These are phyloP conservation scores for Rissa tridactyla DNA, from an alignment of 2,113 vertebrate species.

Conservation along the genomic window DNA sequence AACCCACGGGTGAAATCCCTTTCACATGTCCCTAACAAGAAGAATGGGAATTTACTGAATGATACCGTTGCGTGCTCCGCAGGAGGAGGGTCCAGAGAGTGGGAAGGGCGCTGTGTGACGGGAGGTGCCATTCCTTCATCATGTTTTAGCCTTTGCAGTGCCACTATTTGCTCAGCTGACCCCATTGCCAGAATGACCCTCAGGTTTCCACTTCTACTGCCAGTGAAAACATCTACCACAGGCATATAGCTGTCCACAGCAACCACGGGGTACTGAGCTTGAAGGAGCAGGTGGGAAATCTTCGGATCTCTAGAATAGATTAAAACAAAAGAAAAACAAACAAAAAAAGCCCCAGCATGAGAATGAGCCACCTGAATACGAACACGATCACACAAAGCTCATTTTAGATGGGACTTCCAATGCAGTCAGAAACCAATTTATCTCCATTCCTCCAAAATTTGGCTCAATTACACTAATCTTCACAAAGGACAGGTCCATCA, in stretches of 20 bases:
- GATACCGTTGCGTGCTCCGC: conserved; percentile 58
- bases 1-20: not conserved
- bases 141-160: conserved; percentile 82
- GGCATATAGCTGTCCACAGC: conserved; percentile 90
- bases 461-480: not conserved
- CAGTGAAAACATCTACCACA: conserved; percentile 86
- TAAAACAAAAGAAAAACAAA: not conserved
- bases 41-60: not conserved
- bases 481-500: not conserved
- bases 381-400: not conserved
- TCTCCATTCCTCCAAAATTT: not conserved
- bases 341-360: not conserved
- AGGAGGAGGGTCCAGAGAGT: conserved; percentile 79
- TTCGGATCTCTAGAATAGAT: conserved; percentile 78
- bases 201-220: conserved; percentile 81
- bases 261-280: conserved; percentile 90
- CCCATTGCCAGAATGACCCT: conserved; percentile 91
- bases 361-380: not conserved
- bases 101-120: conserved; percentile 68
- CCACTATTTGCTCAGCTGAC: conserved; percentile 81
- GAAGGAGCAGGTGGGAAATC: conserved; percentile 83
- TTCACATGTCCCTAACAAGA: accelerated
- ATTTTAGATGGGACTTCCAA: not conserved
- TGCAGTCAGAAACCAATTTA: not conserved
- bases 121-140: conserved; percentile 66